A percentile compares a stretch with the other conserved stretches of the same genome.
phyloP scores from a whole-genome alignment of 2,113 vertebrate genomes.

The Ochotona curzoniae region DNA sequence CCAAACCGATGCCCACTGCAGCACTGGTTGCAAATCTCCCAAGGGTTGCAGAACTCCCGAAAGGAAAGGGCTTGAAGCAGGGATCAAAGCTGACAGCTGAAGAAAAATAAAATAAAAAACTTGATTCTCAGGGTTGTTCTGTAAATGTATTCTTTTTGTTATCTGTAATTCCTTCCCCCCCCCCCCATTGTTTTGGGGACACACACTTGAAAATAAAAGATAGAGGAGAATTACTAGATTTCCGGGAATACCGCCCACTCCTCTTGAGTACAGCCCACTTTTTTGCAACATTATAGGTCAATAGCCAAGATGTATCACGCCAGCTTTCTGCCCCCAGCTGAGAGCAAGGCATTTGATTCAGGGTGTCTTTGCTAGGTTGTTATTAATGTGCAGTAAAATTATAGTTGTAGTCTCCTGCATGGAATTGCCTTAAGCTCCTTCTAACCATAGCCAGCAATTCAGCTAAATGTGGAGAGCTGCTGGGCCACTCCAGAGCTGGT shows the following conservation, averaged over 20 bases:
- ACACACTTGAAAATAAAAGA: not conserved
- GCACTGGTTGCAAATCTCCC: not conserved
- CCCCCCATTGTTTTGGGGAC: slow-evolving; percentile 51
- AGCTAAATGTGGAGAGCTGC: slow-evolving; percentile 65
- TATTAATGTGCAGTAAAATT: slow-evolving; percentile 87
- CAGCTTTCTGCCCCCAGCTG: slow-evolving; percentile 72
- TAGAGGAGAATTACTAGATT: slow-evolving; percentile 55
- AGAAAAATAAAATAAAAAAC: slow-evolving; percentile 46
- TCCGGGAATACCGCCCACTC: slow-evolving; percentile 67
- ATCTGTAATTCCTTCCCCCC: slow-evolving; percentile 31
- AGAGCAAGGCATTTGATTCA: slow-evolving; percentile 75
- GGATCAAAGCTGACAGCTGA: slow-evolving; percentile 65
- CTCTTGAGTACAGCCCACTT: slow-evolving; percentile 43
- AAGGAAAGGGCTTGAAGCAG: slow-evolving; percentile 29
- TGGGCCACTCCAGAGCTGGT: slow-evolving; percentile 73
- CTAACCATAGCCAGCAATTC: slow-evolving; percentile 81
- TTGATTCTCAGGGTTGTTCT: slow-evolving; percentile 46
- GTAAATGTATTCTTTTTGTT: slow-evolving; percentile 68
- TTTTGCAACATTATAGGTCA: slow-evolving; percentile 65
- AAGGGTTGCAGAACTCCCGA: not conserved
- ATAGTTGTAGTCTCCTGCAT: slow-evolving; percentile 77
- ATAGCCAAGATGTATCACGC: slow-evolving; percentile 60
- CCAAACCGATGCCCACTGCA: not conserved
- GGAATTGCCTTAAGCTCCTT: slow-evolving; percentile 80
- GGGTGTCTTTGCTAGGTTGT: slow-evolving; percentile 80